Percentiles rank a stretch among this genome's conserved stretches.
These are phyloP conservation scores for Phortica variegata DNA, from an alignment of 1,140 invertebrate genomes.

Conservation along the genomic window DNA sequence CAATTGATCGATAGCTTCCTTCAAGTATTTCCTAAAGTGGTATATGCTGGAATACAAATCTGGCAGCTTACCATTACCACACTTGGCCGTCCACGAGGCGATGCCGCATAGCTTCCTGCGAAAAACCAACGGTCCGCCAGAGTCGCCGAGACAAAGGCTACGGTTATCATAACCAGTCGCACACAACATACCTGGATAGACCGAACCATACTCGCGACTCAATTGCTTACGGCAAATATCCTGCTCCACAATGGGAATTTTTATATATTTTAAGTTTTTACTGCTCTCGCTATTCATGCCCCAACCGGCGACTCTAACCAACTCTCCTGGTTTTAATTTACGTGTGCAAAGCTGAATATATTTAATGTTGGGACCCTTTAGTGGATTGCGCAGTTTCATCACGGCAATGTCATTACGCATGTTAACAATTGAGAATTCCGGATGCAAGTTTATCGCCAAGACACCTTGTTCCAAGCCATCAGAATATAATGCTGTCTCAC, in stretches of 20 bases:
- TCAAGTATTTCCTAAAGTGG: constrained; percentile 19
- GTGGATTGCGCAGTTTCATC: background rate
- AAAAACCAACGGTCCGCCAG: constrained; percentile 21
- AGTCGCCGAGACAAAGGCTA: constrained; percentile 26
- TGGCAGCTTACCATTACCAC: constrained; percentile 14
- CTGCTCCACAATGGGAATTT: background rate
- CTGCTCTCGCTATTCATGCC: background rate
- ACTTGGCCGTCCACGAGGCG: constrained; percentile 17
- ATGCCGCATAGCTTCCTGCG: constrained; percentile 21
- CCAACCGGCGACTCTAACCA: constrained; percentile 21
- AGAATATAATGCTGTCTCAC: background rate
- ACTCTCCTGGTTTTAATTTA: background rate
- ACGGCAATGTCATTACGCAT: constrained; percentile 23
- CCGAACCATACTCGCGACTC: too few relatives aligned
- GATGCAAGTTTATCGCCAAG: constrained; percentile 8
- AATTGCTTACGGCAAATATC: constrained; percentile 5
- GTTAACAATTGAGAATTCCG: background rate
- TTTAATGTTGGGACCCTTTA: constrained; percentile 1
- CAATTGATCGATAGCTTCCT: constrained; percentile 2
- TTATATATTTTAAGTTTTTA: background rate
- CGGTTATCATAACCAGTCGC: constrained; percentile 6
- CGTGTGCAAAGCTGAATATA: constrained; percentile 11
- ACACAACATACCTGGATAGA: constrained; percentile 21
- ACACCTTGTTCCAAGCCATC: constrained; percentile 1
- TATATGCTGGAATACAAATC: constrained; percentile 25